Evolutionary conservation across 2,797 vertebrate genomes (phyloP), one percentile per base, ranked within the genome.

Genomic region (Babyrousa celebensis): DNA sequence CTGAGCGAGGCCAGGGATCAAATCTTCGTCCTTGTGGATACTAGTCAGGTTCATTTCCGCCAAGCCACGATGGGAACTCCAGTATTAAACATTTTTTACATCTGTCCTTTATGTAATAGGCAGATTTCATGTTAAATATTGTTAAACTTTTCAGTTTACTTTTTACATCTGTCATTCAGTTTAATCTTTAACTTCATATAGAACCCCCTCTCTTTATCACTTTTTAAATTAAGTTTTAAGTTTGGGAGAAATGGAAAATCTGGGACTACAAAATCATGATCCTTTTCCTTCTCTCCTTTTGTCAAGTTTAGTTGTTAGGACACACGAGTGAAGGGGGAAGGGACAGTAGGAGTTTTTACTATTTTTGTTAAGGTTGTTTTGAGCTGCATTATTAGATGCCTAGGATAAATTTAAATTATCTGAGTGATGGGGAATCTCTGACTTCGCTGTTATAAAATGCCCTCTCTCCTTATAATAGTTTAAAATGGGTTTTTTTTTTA

Each of bases 121-220:
- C 27, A 56, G 89, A 91, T 97, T 95, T 94, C 56, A 83, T 96
- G 95, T 89, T 88, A 85, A 95, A 85, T 6, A 67, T 84, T 84
- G 63, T 85, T 96, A 94, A 93, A 43, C 27, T 6, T 93, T 95
- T 87, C 40, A 29, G 15, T 77, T 79, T 89, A 23, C 80, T 85
- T 90, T 95, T 96, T 95, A 67, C 23, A 70, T 88, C 71, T 65
- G 16, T 94, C 78, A 72, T 75, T 92, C 63, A 65, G 21, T 92
- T 95, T 87, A 87, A 78, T 92, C n/a, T 82, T 89, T 96, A 93
- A 83, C 43, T 84, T 94, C 96, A 48, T 93, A 85, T 65, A 93
- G 85, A 96, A 91, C 36, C 17, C 2, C 40, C 29, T 63, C 20
- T 65, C 32, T 85, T 94, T 79, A 68, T 92, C 79, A 85, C 17